Conservation (phyloP, 2,113 vertebrate species). For the Neodon shergylaensis region DNA sequence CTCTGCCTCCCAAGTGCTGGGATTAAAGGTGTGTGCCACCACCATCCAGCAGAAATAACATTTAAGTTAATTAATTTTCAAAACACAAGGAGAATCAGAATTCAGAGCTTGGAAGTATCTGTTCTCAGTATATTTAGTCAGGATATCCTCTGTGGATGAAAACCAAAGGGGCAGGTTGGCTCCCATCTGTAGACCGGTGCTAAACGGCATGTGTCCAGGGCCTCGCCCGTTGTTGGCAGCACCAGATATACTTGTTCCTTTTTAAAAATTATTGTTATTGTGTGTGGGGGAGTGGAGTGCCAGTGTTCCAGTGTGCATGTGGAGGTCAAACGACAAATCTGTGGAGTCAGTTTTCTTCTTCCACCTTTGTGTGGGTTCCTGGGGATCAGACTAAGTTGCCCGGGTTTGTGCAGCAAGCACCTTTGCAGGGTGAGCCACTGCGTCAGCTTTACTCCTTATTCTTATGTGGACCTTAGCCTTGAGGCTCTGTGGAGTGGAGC, state of each 20-base stretch:
- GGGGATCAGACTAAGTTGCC: neutral
- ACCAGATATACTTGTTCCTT: neutral
- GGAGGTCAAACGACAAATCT: neutral
- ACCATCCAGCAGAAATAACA: neutral
- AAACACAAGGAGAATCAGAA: neutral
- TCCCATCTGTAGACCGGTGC: neutral
- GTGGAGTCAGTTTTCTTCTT: neutral
- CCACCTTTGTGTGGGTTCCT: neutral
- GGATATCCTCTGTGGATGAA: neutral
- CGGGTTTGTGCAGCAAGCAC: neutral
- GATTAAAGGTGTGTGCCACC: too few relatives aligned
- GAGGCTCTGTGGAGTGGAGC: neutral
- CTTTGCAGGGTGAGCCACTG: neutral
- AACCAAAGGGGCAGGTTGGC: neutral
- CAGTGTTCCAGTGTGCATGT: neutral
- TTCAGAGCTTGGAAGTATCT: neutral
- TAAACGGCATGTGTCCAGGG: neutral
- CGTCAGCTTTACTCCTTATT: neutral
- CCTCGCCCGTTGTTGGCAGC: neutral
- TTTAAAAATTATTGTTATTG: neutral
- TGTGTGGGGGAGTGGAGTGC: neutral
- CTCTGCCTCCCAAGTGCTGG: too few relatives aligned
- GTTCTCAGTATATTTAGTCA: neutral
- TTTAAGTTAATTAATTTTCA: constrained; percentile 5
- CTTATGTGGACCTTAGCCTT: neutral